These are phyloP conservation scores for Spea multiplicata DNA, from an alignment of 2,113 vertebrate genomes.

Conservation along the genomic window DNA sequence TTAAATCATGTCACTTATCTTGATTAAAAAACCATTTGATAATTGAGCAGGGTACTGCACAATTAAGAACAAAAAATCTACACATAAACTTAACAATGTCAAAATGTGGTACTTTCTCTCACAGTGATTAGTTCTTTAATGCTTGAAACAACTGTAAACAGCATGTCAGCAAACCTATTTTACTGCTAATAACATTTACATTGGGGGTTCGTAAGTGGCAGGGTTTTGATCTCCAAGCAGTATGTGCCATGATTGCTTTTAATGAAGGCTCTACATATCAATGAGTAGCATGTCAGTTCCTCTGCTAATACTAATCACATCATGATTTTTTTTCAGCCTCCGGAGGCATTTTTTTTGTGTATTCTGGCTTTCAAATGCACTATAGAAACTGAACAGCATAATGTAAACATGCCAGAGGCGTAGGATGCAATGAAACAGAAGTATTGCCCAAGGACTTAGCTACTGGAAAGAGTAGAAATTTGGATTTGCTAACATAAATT, in stretches of 20 bases:
- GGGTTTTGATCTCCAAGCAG: no score
- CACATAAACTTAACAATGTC: no score
- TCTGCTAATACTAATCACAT: not conserved
- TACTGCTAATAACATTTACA: no score
- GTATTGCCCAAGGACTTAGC: slow-evolving; percentile 6
- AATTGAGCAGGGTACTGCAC: no score
- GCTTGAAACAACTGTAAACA: no score
- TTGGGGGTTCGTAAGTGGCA: no score
- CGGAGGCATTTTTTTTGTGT: not conserved
- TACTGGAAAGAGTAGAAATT: not conserved
- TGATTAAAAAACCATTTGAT: no score
- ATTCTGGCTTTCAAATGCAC: not conserved
- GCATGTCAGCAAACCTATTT: no score
- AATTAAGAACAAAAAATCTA: no score
- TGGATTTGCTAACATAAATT: not conserved
- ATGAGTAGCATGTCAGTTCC: slow-evolving; percentile 16
- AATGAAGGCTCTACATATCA: not conserved
- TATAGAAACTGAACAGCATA: slow-evolving; percentile 1
- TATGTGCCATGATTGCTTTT: not conserved
- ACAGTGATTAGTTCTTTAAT: no score
- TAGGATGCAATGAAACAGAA: slow-evolving; percentile 14
- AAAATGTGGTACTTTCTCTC: no score
- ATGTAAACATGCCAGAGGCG: not conserved
- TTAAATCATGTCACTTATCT: no score
- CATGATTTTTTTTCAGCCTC: not conserved